A percentile compares a stretch with the other conserved stretches of the same genome.
Conservation (phyloP, 2,888 invertebrate genomes). For the Perithous albicinctus region DNA sequence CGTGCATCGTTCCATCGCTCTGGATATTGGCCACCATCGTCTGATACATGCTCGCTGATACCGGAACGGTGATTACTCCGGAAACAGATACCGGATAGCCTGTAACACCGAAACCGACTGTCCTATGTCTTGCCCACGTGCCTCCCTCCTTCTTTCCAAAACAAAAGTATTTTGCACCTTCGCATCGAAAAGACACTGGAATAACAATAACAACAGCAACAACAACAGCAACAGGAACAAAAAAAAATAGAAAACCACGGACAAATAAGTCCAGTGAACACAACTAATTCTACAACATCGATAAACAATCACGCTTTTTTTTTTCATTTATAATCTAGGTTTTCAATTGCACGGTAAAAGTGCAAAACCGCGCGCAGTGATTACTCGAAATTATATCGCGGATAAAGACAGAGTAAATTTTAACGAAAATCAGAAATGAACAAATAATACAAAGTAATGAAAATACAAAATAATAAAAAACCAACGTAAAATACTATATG, state of each 20-base stretch:
- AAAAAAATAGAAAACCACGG: conserved; percentile 46
- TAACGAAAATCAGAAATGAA: conserved; percentile 57
- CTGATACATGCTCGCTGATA: conserved; percentile 98
- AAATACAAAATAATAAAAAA: conserved; percentile 78
- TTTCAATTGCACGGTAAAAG: conserved; percentile 10
- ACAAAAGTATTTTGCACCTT: conserved; percentile 20
- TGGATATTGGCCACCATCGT: conserved; percentile 97
- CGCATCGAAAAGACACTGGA: conserved; percentile 54
- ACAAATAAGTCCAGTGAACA: conserved; percentile 43
- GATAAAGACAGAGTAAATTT: background rate
- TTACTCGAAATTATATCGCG: background rate
- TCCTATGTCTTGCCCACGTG: conserved; percentile 70
- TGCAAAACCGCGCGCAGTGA: background rate
- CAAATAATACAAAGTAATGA: conserved; percentile 69
- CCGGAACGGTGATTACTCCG: conserved; percentile 98
- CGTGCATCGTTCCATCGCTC: conserved; percentile 93
- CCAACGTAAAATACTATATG: conserved; percentile 82
- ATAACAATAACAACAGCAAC: conserved; percentile 57
- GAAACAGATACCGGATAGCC: conserved; percentile 94
- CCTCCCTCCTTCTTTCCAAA: conserved; percentile 22
- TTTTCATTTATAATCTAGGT: no score
- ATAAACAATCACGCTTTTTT: conserved; percentile 53
- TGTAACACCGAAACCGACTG: conserved; percentile 83
- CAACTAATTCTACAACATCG: conserved; percentile 57
- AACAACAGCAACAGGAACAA: conserved; percentile 60